Evolutionary conservation across 1,140 invertebrate genomes (phyloP), one percentile per base, ranked within the genome.

Genomic region (Lithobius niger): DNA sequence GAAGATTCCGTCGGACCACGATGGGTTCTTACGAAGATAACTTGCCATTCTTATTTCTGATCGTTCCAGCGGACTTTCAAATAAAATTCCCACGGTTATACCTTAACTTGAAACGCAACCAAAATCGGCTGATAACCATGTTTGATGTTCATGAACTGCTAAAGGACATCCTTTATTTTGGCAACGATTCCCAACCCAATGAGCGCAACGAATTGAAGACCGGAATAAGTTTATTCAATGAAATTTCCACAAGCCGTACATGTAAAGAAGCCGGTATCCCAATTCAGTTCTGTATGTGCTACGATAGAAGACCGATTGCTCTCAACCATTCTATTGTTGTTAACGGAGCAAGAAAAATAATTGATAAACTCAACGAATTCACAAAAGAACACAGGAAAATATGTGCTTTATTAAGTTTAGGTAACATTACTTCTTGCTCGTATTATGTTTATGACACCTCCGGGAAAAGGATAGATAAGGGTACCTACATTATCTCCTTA

Each of bases 231-330:
- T 57, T 73, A 16, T 64, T 71, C 27, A 51, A 60, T 3, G 56
- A 63, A 27, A 64, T 74, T 27, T 69, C 71, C 18, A 44, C 26
- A 3, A 58, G 61, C 13, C 56, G 74, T 27, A 69, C 67, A n/a
- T 76, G 74, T 61, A 26, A 54, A 43, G 61, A 72, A 52, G 75
- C 76, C 13, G 69, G 64, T 2, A 74, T 79, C 31, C 67, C 67
- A 27, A 62, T 71, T 2, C 76, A 79, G 57, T 79, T 75, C 75
- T 79, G 77, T 58, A 70, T 73, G 42, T 79, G 77, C 58, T 59
- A 76, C 21, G 59, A 36, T 6, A 36, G n/a, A 36, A 36, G 6
- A 6, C n/a, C 31, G 6, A n/a, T 36, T 36, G 6, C 31, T 10
- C 6, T 36, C 31, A 10, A 36, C n/a, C 6, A 36, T 36, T n/a